These are phyloP conservation scores for Lepilemur ruficaudatus DNA, from an alignment of 2,797 vertebrate species.

Conservation along the genomic window DNA sequence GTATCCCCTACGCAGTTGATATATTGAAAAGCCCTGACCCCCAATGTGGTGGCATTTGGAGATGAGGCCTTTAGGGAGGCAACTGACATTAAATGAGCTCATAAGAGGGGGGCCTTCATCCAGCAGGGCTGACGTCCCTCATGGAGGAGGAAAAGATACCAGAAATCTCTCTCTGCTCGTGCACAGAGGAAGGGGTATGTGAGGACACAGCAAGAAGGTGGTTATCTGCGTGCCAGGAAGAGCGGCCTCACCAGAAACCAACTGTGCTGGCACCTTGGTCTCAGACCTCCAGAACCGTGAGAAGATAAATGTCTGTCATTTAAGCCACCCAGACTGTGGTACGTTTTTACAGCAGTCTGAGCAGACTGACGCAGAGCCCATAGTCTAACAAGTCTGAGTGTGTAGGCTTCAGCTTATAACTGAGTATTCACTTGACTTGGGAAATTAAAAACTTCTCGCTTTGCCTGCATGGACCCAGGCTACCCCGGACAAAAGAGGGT, in stretches of 20 bases:
- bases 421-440: not conserved
- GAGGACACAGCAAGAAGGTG: not conserved
- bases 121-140: not conserved
- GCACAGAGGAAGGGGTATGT: not conserved
- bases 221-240: not conserved
- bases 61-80: not conserved
- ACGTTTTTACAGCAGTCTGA: not conserved
- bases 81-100: not conserved
- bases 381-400: not conserved
- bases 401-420: not conserved
- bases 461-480: not conserved
- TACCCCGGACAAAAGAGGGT: not conserved
- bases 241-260: not conserved
- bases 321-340: not conserved
- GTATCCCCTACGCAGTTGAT: not conserved
- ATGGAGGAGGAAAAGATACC: not conserved
- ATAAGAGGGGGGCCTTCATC: not conserved
- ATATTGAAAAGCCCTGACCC: not conserved
- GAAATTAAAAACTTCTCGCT: not conserved
- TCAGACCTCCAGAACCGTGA: not conserved
- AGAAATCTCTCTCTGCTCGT: not conserved
- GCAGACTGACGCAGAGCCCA: not conserved
- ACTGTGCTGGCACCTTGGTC: not conserved
- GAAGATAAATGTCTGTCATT: not conserved
- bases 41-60: not conserved